Evolutionary conservation across 2,113 vertebrate genomes (phyloP).

Genomic region (Ammodytes dubius): DNA sequence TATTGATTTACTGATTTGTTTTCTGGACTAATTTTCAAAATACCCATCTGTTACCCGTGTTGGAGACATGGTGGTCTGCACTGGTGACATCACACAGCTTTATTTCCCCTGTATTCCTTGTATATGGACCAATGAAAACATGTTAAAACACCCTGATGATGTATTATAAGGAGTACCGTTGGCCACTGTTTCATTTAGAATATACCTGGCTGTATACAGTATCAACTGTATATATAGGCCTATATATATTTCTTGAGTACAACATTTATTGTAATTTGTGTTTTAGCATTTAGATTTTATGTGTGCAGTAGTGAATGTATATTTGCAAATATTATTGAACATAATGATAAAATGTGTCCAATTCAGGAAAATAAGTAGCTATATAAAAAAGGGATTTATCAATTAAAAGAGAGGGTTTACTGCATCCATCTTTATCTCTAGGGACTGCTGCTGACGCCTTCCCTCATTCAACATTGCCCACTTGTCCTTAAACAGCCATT

Average conservation of each 20-base stretch:
- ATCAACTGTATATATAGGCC: too few species aligned
- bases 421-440: conserved; percentile 36
- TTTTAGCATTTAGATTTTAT: conserved; percentile 1
- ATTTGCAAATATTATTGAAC: background rate
- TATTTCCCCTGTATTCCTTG: background rate
- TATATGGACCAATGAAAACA: background rate
- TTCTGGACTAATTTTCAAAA: conserved; percentile 6
- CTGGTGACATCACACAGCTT: background rate
- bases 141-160: background rate
- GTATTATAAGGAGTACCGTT: background rate
- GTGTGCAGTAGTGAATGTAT: background rate
- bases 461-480: conserved; percentile 53
- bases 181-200: background rate
- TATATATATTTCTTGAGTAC: background rate
- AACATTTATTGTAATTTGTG: background rate
- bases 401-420: conserved; percentile 26
- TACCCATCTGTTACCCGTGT: background rate
- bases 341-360: background rate
- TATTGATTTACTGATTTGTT: conserved; percentile 59
- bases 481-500: conserved; percentile 76
- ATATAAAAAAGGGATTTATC: background rate
- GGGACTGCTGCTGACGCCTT: conserved; percentile 41
- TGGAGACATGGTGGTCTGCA: background rate
- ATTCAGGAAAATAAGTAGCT: background rate
- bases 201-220: too few species aligned